phyloP scores from a whole-genome alignment of 53 echinoderm and acorn worm genomes.

The Paracentrotus lividus region DNA sequence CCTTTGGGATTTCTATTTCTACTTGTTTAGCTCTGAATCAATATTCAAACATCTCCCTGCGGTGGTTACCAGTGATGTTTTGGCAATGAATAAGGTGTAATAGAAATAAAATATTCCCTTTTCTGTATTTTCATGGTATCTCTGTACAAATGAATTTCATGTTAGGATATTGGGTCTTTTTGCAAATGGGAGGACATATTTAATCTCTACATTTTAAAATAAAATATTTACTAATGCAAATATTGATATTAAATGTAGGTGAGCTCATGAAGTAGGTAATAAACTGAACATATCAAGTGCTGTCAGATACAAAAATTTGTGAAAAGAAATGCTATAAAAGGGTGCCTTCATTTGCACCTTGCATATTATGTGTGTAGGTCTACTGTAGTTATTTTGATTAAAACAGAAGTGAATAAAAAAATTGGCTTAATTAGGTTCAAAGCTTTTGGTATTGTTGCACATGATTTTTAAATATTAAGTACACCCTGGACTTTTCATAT shows the following conservation, averaged over 20 bases:
- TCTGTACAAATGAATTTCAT: neutral
- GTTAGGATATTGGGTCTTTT: neutral
- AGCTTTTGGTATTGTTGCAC: neutral
- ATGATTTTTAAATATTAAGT: neutral
- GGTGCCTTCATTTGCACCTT: too few relatives aligned
- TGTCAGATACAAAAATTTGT: neutral
- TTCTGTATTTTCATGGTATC: neutral
- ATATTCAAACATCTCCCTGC: neutral
- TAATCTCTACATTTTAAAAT: neutral
- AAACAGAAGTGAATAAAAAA: neutral
- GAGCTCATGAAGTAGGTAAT: neutral
- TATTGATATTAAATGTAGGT: neutral
- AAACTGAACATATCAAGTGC: neutral
- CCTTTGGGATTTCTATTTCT: neutral
- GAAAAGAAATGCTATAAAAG: neutral
- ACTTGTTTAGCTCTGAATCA: conserved; percentile 7
- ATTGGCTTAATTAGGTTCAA: neutral
- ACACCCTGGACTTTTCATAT: neutral
- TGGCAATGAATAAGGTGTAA: neutral
- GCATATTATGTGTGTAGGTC: too few relatives aligned
- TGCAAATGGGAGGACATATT: neutral
- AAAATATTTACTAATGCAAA: neutral
- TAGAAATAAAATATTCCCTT: neutral
- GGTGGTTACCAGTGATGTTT: neutral
- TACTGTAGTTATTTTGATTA: neutral